Conservation (phyloP, 2,888 invertebrate genomes). For the Eristalis pertinax region DNA sequence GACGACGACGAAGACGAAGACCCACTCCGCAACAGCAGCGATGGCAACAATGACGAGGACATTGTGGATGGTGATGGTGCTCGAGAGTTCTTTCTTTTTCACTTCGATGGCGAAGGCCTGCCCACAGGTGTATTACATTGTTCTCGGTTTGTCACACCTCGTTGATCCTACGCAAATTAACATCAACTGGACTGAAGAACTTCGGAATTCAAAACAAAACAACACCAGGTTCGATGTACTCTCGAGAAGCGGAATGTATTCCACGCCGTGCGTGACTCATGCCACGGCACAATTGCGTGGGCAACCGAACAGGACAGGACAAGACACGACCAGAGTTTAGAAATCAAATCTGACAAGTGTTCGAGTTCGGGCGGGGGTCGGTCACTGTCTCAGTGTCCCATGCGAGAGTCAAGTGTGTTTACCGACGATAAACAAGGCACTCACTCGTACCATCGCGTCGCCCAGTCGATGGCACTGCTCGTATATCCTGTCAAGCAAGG, state of each 20-base stretch:
- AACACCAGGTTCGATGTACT: constrained; percentile 62
- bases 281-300: constrained; percentile 28
- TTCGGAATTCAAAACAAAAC: constrained; percentile 27
- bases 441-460: neutral
- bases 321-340: constrained; percentile 24
- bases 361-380: neutral
- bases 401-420: constrained; percentile 45
- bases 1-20: constrained; percentile 3
- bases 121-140: constrained; percentile 70
- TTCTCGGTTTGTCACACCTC: constrained; percentile 69
- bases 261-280: constrained; percentile 64
- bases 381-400: constrained; percentile 17
- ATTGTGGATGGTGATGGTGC: constrained; percentile 47
- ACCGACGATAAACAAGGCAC: constrained; percentile 54
- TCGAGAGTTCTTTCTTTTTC: constrained; percentile 37
- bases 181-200: constrained; percentile 54
- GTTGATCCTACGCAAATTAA: constrained; percentile 71
- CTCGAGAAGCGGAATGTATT: constrained; percentile 30
- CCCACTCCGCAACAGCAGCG: neutral
- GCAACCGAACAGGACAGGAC: constrained; percentile 39
- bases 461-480: neutral
- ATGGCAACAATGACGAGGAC: constrained; percentile 19
- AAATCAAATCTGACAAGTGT: constrained; percentile 38
- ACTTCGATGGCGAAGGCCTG: constrained; percentile 36
- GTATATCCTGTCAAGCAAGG: constrained; percentile 58